A percentile compares a stretch with the other conserved stretches of the same genome.
phyloP scores from a whole-genome alignment of 2,113 vertebrate genomes.

The Anolis sagrei region DNA sequence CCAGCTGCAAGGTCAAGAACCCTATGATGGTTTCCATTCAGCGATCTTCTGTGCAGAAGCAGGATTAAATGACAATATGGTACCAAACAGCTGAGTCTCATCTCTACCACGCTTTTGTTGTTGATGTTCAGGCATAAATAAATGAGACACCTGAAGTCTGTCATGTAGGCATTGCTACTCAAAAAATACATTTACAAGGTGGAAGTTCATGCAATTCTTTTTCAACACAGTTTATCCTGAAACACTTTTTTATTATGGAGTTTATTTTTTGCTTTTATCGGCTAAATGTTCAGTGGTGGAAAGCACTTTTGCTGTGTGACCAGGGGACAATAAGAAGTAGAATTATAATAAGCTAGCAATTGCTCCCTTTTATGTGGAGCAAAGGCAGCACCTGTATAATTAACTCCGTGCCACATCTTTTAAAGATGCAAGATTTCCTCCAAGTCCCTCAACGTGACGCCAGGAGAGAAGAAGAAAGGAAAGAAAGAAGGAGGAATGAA shows the following conservation, averaged over 20 bases:
- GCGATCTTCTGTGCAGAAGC: neutral
- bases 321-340: slow-evolving; percentile 6
- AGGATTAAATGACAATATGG: slow-evolving; percentile 21
- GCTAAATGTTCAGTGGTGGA: neutral
- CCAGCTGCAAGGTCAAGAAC: slow-evolving; percentile 41
- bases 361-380: slow-evolving; percentile 8
- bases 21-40: slow-evolving; percentile 34
- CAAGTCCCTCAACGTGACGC: neutral
- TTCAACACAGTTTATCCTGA: neutral
- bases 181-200: slow-evolving; percentile 29
- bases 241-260: neutral
- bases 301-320: neutral
- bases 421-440: slow-evolving; percentile 12
- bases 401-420: slow-evolving; percentile 29
- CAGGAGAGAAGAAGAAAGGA: neutral
- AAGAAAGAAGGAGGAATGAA: neutral
- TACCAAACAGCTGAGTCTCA: slow-evolving; percentile 45
- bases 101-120: slow-evolving; percentile 36
- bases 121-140: slow-evolving; percentile 41
- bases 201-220: neutral
- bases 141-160: slow-evolving; percentile 8
- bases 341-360: slow-evolving; percentile 19
- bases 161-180: slow-evolving; percentile 4
- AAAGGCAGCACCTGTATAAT: slow-evolving; percentile 20
- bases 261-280: neutral